These are phyloP conservation scores for Eristalis pertinax DNA, from an alignment of 2,888 invertebrate genomes.

Conservation along the genomic window DNA sequence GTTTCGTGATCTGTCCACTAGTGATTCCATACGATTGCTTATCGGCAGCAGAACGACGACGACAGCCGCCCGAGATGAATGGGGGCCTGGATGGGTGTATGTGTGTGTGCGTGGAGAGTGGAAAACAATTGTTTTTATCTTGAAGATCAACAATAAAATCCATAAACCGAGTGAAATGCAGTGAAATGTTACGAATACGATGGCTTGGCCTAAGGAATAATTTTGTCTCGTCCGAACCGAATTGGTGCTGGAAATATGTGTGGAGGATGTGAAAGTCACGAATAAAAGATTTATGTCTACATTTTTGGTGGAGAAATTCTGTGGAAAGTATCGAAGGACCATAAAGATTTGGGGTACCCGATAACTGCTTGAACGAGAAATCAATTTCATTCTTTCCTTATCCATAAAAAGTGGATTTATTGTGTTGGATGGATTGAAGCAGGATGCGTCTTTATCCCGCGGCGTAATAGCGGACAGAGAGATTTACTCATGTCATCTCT, in stretches of 20 bases:
- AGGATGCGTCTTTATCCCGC: not conserved
- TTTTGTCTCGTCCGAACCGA: slow-evolving; percentile 24
- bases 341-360: slow-evolving; percentile 58
- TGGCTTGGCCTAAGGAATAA: slow-evolving; percentile 12
- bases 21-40: slow-evolving; percentile 42
- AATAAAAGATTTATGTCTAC: slow-evolving; percentile 50
- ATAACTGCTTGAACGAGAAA: slow-evolving; percentile 31
- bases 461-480: no score
- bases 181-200: slow-evolving; percentile 25
- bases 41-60: slow-evolving; percentile 13
- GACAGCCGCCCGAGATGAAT: slow-evolving; percentile 43
- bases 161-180: slow-evolving; percentile 58
- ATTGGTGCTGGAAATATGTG: not conserved
- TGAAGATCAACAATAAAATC: slow-evolving; percentile 66
- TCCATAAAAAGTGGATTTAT: slow-evolving; percentile 1
- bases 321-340: slow-evolving; percentile 56
- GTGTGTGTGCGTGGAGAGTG: not conserved
- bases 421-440: not conserved
- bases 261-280: slow-evolving; percentile 55
- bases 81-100: not conserved
- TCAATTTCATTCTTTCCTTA: slow-evolving; percentile 10
- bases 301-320: slow-evolving; percentile 51
- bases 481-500: no score
- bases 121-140: slow-evolving; percentile 67
- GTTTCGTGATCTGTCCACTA: slow-evolving; percentile 56